Percentiles rank a stretch among this genome's conserved stretches.
These are phyloP conservation scores for Nothobranchius furzeri DNA, from an alignment of 2,113 vertebrate species.

Conservation along the genomic window DNA sequence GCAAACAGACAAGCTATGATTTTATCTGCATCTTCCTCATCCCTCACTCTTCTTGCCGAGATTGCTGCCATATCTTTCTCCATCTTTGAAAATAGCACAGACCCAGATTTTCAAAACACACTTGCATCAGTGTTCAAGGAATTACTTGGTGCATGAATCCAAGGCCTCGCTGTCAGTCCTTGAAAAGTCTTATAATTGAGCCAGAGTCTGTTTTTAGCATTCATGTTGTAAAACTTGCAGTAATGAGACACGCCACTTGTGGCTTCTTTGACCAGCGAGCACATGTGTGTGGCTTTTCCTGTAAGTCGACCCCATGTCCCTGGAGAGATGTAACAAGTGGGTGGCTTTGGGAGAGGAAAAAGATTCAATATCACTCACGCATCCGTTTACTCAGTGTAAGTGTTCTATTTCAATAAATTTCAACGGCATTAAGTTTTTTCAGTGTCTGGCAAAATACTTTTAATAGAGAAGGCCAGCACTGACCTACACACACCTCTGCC, in stretches of 20 bases:
- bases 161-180: slow-evolving; percentile 24
- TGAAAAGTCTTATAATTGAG: slow-evolving; percentile 12
- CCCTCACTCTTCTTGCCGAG: background rate
- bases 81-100: slow-evolving; percentile 10
- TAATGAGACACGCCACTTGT: slow-evolving; percentile 7
- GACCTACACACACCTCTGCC: background rate
- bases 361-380: background rate
- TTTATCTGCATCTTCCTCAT: slow-evolving; percentile 9
- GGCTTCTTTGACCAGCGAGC: background rate
- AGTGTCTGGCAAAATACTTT: slow-evolving; percentile 18
- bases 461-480: slow-evolving; percentile 5
- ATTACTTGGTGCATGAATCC: slow-evolving; percentile 24
- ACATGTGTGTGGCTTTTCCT: background rate
- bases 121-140: slow-evolving; percentile 27
- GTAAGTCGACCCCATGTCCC: slow-evolving; percentile 14
- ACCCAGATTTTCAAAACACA: slow-evolving; percentile 19
- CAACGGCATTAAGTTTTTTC: background rate
- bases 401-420: background rate
- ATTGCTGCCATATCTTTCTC: background rate
- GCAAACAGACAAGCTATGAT: slow-evolving; percentile 2
- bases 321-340: background rate
- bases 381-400: background rate
- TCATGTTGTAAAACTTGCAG: slow-evolving; percentile 20
- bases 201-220: background rate
- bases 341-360: background rate